These are phyloP conservation scores for Hassar affinis DNA, from an alignment of 2,113 vertebrate species.

Conservation along the genomic window DNA sequence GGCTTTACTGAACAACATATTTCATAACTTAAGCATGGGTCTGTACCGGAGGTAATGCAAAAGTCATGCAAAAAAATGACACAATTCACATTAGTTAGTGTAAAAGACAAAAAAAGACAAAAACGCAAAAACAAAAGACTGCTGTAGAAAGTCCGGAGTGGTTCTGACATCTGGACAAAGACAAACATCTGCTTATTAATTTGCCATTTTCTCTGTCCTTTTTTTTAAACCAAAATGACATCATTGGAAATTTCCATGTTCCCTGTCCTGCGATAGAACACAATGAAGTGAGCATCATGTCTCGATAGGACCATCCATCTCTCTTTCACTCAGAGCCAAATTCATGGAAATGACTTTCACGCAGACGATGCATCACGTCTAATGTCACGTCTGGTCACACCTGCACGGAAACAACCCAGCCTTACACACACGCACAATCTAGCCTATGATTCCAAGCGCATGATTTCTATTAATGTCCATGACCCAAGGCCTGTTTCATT, in stretches of 20 bases:
- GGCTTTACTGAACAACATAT: too few species aligned
- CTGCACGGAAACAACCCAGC: background rate
- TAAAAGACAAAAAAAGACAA: background rate
- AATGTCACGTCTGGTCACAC: constrained; percentile 1
- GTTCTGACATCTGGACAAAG: background rate
- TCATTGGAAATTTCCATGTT: background rate
- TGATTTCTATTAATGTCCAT: background rate
- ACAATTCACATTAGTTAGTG: too few species aligned
- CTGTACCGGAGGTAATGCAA: too few species aligned
- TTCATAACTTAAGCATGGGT: too few species aligned
- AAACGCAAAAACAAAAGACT: too few species aligned
- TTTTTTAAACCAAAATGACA: background rate
- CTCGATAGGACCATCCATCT: background rate
- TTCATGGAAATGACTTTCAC: background rate
- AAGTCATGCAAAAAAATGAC: too few species aligned
- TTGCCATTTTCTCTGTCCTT: background rate
- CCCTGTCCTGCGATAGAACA: background rate
- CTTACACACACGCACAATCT: too few species aligned
- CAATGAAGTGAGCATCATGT: background rate
- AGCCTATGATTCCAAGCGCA: background rate
- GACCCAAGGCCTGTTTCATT: background rate
- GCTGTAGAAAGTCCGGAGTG: background rate
- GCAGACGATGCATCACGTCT: constrained; percentile 1
- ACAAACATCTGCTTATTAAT: background rate
- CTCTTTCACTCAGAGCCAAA: background rate